Evolutionary conservation across 2,797 vertebrate species (phyloP).

Genomic region (Lithobates pipiens): DNA sequence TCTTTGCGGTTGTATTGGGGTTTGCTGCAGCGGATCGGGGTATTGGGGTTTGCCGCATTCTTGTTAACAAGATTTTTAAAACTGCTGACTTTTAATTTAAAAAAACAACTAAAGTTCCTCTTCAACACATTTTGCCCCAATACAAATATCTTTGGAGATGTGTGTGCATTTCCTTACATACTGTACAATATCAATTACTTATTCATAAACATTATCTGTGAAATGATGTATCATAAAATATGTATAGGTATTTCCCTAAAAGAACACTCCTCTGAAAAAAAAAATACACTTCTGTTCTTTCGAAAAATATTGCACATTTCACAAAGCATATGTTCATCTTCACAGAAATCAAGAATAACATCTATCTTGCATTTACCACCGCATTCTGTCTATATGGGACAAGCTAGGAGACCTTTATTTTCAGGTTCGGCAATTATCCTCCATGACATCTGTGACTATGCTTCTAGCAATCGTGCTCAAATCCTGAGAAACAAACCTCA

Average conservation of each 20-base stretch:
- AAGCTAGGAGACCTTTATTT: not conserved
- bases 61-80: too few relatives aligned
- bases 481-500: not conserved
- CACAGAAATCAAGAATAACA: not conserved
- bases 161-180: conserved; percentile 4
- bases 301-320: conserved; percentile 1
- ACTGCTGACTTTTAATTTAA: too few relatives aligned
- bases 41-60: too few relatives aligned
- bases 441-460: not conserved
- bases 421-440: not conserved
- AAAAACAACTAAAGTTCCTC: too few relatives aligned
- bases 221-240: conserved; percentile 12
- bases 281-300: not conserved
- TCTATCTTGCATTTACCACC: conserved; percentile 9
- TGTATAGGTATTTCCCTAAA: not conserved
- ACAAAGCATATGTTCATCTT: not conserved
- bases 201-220: conserved; percentile 7
- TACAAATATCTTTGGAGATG: not conserved
- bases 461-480: not conserved
- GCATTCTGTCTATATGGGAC: not conserved
- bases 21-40: too few relatives aligned
- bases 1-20: too few relatives aligned
- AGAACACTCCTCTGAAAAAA: not conserved
- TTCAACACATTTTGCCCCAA: not conserved
- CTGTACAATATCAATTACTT: not conserved